phyloP scores from a whole-genome alignment of 2,888 invertebrate genomes.

The Synanthedon tipuliformis region DNA sequence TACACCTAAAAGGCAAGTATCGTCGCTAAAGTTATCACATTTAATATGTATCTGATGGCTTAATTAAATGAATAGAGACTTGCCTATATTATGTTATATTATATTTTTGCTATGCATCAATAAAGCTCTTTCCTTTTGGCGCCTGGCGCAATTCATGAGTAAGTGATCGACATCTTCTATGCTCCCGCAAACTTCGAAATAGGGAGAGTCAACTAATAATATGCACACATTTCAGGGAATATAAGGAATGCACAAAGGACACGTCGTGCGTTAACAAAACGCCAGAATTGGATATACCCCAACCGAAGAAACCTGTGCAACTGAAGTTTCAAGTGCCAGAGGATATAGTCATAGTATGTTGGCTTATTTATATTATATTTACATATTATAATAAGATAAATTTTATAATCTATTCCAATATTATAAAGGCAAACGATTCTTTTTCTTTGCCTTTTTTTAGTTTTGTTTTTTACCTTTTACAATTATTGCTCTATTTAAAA shows the following conservation, averaged over 20 bases:
- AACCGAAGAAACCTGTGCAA: slow-evolving; percentile 39
- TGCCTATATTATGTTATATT: too few relatives aligned
- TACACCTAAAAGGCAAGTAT: slow-evolving; percentile 52
- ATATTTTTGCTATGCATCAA: too few relatives aligned
- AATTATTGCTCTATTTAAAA: too few relatives aligned
- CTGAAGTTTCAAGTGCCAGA: slow-evolving; percentile 52
- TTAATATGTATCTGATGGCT: too few relatives aligned
- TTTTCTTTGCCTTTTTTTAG: slow-evolving; percentile 1
- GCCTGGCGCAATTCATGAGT: too few relatives aligned
- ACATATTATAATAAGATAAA: too few relatives aligned
- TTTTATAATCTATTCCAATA: slow-evolving; percentile 12
- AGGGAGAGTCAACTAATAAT: not conserved
- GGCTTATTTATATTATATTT: not conserved
- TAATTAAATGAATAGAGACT: too few relatives aligned
- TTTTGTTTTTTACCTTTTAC: not conserved
- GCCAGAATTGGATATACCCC: slow-evolving; percentile 31
- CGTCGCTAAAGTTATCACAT: too few relatives aligned
- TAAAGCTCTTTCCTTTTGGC: too few relatives aligned
- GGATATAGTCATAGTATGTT: slow-evolving; percentile 24
- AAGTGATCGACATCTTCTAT: too few relatives aligned
- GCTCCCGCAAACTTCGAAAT: too few relatives aligned
- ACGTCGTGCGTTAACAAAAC: slow-evolving; percentile 27
- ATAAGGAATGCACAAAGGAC: slow-evolving; percentile 43
- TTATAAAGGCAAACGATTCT: slow-evolving; percentile 1
- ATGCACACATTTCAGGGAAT: slow-evolving; percentile 30